phyloP scores from a whole-genome alignment of 2,888 invertebrate species.

The Mantis religiosa region DNA sequence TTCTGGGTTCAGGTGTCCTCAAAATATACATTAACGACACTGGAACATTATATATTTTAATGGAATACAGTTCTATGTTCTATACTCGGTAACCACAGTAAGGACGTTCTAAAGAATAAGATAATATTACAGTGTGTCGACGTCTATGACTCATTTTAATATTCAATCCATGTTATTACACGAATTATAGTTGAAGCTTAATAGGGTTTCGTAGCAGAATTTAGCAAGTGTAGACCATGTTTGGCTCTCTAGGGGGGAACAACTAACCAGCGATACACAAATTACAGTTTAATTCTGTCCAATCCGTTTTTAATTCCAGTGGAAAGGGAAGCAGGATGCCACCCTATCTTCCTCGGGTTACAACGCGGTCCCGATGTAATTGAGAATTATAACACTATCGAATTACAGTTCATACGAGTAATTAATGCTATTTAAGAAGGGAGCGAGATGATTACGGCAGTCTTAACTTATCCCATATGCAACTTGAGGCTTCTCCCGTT shows the following conservation, averaged over 20 bases:
- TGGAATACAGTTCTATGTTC: too few species aligned
- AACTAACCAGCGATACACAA: not conserved
- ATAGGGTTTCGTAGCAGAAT: not conserved
- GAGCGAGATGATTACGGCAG: not conserved
- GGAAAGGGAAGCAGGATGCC: not conserved
- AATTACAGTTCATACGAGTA: not conserved
- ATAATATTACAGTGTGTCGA: too few species aligned
- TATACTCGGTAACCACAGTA: too few species aligned
- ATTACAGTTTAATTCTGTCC: constrained; percentile 4
- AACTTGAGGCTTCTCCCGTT: not conserved
- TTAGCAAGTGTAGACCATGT: not conserved
- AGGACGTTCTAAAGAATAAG: too few species aligned
- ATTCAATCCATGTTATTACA: not conserved
- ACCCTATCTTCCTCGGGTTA: not conserved
- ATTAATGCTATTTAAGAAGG: not conserved
- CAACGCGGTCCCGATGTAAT: not conserved
- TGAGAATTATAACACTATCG: constrained; percentile 3
- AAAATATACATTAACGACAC: too few species aligned
- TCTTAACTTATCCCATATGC: not conserved
- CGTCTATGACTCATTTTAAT: too few species aligned
- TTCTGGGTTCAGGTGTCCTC: too few species aligned
- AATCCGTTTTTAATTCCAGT: constrained; percentile 1
- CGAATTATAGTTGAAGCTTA: not conserved
- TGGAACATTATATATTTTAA: too few species aligned
- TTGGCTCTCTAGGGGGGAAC: not conserved